Evolutionary conservation across 2,888 invertebrate species (phyloP).

Genomic region (Dusona sp.): DNA sequence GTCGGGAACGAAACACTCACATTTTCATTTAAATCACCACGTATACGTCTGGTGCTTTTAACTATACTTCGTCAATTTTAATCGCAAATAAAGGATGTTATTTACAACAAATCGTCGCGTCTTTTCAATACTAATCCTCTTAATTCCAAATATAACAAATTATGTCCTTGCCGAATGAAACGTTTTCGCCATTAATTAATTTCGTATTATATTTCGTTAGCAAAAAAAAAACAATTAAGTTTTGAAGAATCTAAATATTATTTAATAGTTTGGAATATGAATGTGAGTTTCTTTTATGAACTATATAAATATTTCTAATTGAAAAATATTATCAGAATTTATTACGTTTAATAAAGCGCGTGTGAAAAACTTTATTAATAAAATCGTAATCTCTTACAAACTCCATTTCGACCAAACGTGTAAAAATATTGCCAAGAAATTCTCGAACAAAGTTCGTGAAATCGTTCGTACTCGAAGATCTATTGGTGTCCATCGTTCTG

Average conservation of each 20-base stretch:
- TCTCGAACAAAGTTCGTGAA: background rate
- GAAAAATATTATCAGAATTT: too few relatives aligned
- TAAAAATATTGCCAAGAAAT: background rate
- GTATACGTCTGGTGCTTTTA: background rate
- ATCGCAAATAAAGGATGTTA: background rate
- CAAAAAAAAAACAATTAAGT: background rate
- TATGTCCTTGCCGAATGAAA: background rate
- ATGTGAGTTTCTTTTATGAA: background rate
- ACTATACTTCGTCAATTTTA: background rate
- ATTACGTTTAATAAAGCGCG: too few relatives aligned
- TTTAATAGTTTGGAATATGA: background rate
- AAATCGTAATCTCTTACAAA: background rate
- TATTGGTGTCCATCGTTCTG: background rate
- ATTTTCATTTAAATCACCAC: slow-evolving; percentile 21
- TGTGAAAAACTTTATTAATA: background rate
- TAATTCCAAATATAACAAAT: background rate
- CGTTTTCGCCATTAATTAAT: background rate
- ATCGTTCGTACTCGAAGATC: background rate
- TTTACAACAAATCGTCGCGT: background rate
- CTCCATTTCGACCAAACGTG: background rate
- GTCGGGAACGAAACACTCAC: slow-evolving; percentile 9
- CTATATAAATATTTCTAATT: background rate
- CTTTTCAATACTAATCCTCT: background rate
- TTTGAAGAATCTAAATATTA: background rate
- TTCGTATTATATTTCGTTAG: background rate